Evolutionary conservation across 2,888 invertebrate species (phyloP), one percentile per base, ranked within the genome.

Genomic region (Erannis defoliaria): DNA sequence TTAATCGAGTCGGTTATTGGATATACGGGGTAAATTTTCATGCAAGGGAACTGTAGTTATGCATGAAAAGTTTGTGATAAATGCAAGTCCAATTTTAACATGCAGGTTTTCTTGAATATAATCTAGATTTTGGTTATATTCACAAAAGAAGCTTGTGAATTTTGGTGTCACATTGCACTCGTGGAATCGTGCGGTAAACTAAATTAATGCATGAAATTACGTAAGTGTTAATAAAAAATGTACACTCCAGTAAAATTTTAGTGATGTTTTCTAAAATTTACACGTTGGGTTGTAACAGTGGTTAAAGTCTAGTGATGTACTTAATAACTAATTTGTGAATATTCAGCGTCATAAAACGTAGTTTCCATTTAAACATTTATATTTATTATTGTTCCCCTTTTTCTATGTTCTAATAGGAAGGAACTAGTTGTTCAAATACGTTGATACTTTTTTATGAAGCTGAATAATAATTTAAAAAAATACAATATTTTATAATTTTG

Each of bases 291-390:
- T 26, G n/a, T 4, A 29, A 14, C n/a, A 19, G 6, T 21, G 18
- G n/a, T 21, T 6, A 19, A 19, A 14, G 18, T 43, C 5, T 33
- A 14, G 19, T 14, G 31, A 31, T 29, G 21, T 42, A 5, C n/a
- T n/a, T 23, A 49, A 19, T 38, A 51, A 29, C 29, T 40, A 26
- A 16, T 19, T 29, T 21, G 26, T 16, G 12, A 6, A 46, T 5
- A 19, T 16, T 33, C 29, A 46, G 46, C 31, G n/a, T 46, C 31
- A 46, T 46, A 33, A 46, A 46, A 26, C 4, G 8, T 26, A 26
- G 5, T 26, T 26, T 26, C 23, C 5, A 26, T 2, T 5, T 26
- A 26, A 46, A 33, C n/a, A 46, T 10, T 6, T 8, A 2, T 42
- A n/a, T 5, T 21, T 5, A 19, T 37, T 16, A 35, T 6, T 26